phyloP scores from a whole-genome alignment of 2,113 vertebrate genomes.

The Gyps fulvus region DNA sequence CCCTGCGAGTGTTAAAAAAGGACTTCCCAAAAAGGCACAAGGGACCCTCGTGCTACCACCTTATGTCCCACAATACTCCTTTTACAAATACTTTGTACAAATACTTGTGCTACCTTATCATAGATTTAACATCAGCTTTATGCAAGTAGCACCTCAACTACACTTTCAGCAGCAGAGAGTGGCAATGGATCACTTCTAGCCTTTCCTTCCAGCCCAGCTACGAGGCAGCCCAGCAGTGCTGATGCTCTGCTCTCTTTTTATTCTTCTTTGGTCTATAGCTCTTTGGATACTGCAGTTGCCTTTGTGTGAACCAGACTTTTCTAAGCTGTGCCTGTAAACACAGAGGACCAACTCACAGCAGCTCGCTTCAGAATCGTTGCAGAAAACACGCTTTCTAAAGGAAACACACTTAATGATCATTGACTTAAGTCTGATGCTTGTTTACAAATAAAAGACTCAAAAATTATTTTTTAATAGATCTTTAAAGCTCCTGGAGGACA shows the following conservation, averaged over 20 bases:
- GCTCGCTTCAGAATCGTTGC: not conserved
- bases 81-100: not conserved
- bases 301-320: not conserved
- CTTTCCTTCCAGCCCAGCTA: not conserved
- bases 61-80: not conserved
- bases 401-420: not conserved
- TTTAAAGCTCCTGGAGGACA: not conserved
- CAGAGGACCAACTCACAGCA: not conserved
- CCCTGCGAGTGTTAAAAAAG: not conserved
- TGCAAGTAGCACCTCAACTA: not conserved
- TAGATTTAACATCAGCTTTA: not conserved
- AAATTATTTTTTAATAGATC: not conserved
- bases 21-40: not conserved
- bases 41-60: not conserved
- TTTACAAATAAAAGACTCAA: not conserved
- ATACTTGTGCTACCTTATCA: not conserved
- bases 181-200: not conserved
- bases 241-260: not conserved
- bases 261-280: not conserved
- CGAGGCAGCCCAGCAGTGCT: not conserved
- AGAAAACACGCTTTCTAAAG: not conserved
- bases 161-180: not conserved
- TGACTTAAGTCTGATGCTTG: not conserved
- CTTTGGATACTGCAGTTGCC: not conserved
- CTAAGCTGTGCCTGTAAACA: not conserved